Evolutionary conservation across 1,140 invertebrate genomes (phyloP), one percentile per base, ranked within the genome.

Genomic region (Drosophila ohnishii): DNA sequence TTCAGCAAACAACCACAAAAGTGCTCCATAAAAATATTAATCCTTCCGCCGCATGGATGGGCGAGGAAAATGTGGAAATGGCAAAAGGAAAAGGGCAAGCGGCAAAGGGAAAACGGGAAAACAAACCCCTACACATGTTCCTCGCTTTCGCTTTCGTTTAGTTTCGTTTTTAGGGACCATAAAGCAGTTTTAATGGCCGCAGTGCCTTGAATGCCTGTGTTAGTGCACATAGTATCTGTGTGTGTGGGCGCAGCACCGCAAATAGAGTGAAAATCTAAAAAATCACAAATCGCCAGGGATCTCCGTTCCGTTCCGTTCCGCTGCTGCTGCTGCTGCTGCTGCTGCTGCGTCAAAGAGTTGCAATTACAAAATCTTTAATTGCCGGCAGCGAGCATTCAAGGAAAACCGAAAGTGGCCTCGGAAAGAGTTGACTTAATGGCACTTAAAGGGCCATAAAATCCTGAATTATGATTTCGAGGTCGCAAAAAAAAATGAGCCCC

Each of bases 261-360:
- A 87, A 88, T 87, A 70, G 80, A 87, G 79, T 86, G 83, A 88
- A 88, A 87, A 87, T 88, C 84, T 83, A 86, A 75, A 82, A 85
- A 78, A 77, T 71, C 47, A 44, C 69, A 64, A 75, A 75, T 72
- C 53, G 53, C 34, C 35, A 22, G 51, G 67, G 65, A 66, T 34
- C 42, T 50, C 35, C 34, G 65, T 70, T 71, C 35, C 22, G 65
- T 58, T 71, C 53, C 30, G 65, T n/a, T n/a, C n/a, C n/a, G n/a
- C n/a, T n/a, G n/a, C n/a, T n/a, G n/a, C 35, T 34, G 67, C 19
- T 19, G 0, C 19, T 19, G 19, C 70, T 19, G 47, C 30, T 22
- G 51, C 34, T 55, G 34, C 69, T 40, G 57, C 78, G 84, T 88
- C 84, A 88, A 88, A 88, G 84, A 88, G 84, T 88, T 88, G 85